These are phyloP conservation scores for Antennarius maculatus DNA, from an alignment of 2,797 vertebrate species.

Conservation along the genomic window DNA sequence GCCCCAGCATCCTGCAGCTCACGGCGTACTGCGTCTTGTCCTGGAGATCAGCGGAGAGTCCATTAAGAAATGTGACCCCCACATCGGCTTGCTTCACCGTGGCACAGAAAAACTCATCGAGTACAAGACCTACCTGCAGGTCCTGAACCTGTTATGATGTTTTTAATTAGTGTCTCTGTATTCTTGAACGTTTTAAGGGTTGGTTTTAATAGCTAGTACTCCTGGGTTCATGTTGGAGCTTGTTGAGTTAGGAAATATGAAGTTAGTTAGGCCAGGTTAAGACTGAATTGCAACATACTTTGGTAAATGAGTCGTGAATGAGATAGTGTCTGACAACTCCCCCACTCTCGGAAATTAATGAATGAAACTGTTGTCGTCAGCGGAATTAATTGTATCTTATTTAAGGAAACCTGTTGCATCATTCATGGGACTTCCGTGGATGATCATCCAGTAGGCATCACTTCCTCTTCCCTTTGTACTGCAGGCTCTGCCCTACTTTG, in stretches of 20 bases:
- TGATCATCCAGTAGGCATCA: neutral
- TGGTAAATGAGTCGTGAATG: neutral
- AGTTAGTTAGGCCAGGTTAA: no score
- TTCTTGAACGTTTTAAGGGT: no score
- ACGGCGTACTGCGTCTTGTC: conserved; percentile 92
- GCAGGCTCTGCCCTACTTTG: conserved; percentile 94
- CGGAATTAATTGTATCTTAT: neutral
- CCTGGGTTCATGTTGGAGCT: no score
- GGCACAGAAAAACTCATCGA: conserved; percentile 97
- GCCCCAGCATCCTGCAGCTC: conserved; percentile 94
- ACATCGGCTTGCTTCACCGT: conserved; percentile 91
- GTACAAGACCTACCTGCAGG: conserved; percentile 96
- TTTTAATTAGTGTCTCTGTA: no score
- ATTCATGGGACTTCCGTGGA: neutral
- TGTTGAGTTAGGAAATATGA: no score
- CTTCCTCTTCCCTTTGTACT: conserved; percentile 22
- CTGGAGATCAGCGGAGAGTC: conserved; percentile 95
- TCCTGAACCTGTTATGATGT: conserved; percentile 35
- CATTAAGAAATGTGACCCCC: conserved; percentile 93
- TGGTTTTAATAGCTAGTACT: no score
- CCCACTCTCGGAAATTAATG: neutral
- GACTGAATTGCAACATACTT: neutral
- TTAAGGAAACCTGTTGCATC: neutral
- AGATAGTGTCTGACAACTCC: neutral
- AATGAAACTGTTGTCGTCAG: neutral